Evolutionary conservation across 2,888 invertebrate species (phyloP), one percentile per base, ranked within the genome.

Genomic region (Nebria brevicollis): DNA sequence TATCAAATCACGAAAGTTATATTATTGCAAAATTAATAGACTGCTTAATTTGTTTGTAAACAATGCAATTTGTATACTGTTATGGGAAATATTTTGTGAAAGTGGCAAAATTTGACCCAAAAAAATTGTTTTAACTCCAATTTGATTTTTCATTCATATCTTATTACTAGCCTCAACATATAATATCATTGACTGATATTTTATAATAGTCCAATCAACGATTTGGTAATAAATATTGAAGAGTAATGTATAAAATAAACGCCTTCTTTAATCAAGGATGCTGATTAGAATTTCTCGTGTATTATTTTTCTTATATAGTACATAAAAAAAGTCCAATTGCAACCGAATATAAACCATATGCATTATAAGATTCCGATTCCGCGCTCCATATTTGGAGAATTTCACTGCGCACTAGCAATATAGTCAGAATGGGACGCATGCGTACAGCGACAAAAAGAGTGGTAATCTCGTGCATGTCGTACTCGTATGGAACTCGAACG

Each of bases 381-480:
- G 80, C 82, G 72, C 72, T 83, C 86, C 86, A 83, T 85, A 84
- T 85, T 85, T 84, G 85, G 86, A 84, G 83, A 84, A 79, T 77
- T 81, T 72, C 73, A 85, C 84, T 86, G 86, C 86, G 86, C 86
- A 86, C 83, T 84, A 84, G 66, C 85, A 82, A 82, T 84, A 26
- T 54, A 54, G 54, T 54, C 54, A 54, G 78, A 11, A 20, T 7
- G 64, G 11, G 26, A 83, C 85, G 85, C 86, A 76, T 76, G 81
- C 81, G 81, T 42, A 54, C n/a, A 41, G 34, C 66, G 8, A 1
- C n/a, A 25, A 13, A 7, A 54, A 25, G 66, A 70, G 70, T 70
- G 26, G 11, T 11, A 70, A 5, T 70, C 6, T 11, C 11, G 26
- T 26, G 70, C 70, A 70, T 11, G 25, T 73, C 41, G 42, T 73